phyloP scores from a whole-genome alignment of 2,888 invertebrate species.

The Platycnemis pennipes region DNA sequence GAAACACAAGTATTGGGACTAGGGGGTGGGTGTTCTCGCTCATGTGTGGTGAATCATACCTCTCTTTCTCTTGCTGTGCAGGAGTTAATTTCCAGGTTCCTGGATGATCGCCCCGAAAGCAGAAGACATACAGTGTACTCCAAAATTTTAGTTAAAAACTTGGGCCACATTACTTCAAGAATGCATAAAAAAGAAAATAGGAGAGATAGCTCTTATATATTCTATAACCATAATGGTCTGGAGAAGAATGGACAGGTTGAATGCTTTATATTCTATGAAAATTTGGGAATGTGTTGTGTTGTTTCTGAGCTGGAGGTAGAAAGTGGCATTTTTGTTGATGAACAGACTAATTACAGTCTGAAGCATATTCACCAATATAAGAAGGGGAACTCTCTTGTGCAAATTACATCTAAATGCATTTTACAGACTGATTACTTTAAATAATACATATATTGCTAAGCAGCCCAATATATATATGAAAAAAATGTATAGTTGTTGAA shows the following conservation, averaged over 20 bases:
- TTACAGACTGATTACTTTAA: neutral
- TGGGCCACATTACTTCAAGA: neutral
- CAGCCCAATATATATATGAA: neutral
- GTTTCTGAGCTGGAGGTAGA: neutral
- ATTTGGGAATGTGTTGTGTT: neutral
- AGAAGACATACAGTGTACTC: neutral
- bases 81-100: neutral
- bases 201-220: neutral
- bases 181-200: neutral
- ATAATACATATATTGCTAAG: neutral
- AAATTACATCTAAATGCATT: neutral
- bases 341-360: neutral
- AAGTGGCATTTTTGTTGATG: neutral
- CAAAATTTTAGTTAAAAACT: neutral
- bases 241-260: neutral
- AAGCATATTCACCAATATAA: neutral
- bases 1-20: too few species aligned
- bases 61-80: neutral
- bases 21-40: neutral
- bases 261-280: neutral
- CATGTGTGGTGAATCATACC: neutral
- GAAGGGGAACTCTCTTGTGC: neutral
- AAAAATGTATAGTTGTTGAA: neutral
- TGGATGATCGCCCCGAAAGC: neutral
- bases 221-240: neutral